Percentiles rank a stretch among this genome's conserved stretches.
These are phyloP conservation scores for Dolichoris vasculosae DNA, from an alignment of 1,140 invertebrate genomes.

Conservation along the genomic window DNA sequence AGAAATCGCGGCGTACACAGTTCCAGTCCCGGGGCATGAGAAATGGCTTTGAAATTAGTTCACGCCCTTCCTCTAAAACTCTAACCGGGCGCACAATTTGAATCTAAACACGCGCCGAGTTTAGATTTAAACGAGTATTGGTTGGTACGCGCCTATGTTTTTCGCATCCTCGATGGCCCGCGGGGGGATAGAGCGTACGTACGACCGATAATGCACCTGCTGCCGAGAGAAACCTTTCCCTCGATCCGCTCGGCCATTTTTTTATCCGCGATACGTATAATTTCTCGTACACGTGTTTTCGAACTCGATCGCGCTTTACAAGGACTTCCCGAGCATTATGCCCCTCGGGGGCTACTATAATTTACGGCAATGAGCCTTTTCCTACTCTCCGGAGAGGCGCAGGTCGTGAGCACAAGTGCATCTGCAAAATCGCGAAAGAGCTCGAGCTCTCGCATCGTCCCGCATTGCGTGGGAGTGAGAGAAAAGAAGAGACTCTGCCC, in stretches of 20 bases:
- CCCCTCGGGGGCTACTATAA: conserved; percentile 41
- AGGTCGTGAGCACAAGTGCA: conserved; percentile 44
- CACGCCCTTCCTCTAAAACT: conserved; percentile 40
- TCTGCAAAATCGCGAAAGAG: conserved; percentile 31
- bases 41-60: conserved; percentile 45
- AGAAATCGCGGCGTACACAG: neutral
- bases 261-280: conserved; percentile 41
- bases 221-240: conserved; percentile 27
- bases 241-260: conserved; percentile 18
- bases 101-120: conserved; percentile 16
- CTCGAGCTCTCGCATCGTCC: neutral
- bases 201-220: conserved; percentile 51
- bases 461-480: neutral
- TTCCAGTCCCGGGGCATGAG: conserved; percentile 29
- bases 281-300: conserved; percentile 44
- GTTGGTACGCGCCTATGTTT: neutral
- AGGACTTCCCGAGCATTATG: conserved; percentile 44
- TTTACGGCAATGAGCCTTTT: conserved; percentile 51
- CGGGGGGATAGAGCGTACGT: neutral
- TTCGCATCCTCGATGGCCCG: conserved; percentile 29
- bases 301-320: conserved; percentile 38
- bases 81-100: conserved; percentile 3
- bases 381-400: conserved; percentile 22
- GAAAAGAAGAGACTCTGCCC: conserved; percentile 26
- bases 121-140: neutral